Percentiles rank a stretch among this genome's conserved stretches.
Evolutionary conservation across 2,113 vertebrate species (phyloP).

Genomic region (Gobiocypris rarus): DNA sequence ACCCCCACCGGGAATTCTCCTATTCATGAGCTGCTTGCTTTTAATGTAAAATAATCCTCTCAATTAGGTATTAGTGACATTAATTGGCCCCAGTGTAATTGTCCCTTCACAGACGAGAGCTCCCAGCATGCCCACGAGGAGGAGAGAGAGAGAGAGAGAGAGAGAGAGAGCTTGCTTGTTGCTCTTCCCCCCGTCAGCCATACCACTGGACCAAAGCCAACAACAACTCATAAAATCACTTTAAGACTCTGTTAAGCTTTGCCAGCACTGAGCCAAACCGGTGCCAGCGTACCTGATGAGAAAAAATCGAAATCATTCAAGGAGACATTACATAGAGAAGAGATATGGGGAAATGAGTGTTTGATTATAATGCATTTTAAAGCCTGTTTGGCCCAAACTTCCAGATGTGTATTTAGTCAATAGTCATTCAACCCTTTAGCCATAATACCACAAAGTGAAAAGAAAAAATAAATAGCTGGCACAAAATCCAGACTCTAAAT

Average conservation of each 20-base stretch:
- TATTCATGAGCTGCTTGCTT: conserved; percentile 62
- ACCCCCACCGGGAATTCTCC: conserved; percentile 48
- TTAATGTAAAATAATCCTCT: conserved; percentile 72
- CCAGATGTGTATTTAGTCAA: conserved; percentile 13
- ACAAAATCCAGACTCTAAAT: neutral
- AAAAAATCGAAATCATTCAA: conserved; percentile 48
- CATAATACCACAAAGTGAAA: neutral
- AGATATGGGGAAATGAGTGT: conserved; percentile 17
- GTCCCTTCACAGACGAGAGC: conserved; percentile 70
- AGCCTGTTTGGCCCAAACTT: conserved; percentile 21
- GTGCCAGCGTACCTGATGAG: conserved; percentile 52
- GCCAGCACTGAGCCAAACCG: conserved; percentile 45
- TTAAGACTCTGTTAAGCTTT: conserved; percentile 60
- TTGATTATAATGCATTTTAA: conserved; percentile 50
- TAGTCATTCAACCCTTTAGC: neutral
- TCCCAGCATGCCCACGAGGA: conserved; percentile 56
- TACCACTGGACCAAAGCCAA: conserved; percentile 64
- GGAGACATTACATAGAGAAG: conserved; percentile 28
- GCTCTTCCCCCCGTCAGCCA: conserved; percentile 42
- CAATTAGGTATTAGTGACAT: conserved; percentile 72
- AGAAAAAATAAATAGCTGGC: neutral
- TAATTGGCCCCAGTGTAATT: conserved; percentile 74
- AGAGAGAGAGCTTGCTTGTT: conserved; percentile 30
- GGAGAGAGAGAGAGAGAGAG: conserved; percentile 23
- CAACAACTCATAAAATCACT: conserved; percentile 54